Evolutionary conservation across 2,113 vertebrate genomes (phyloP).

Genomic region (Guaruba guarouba): DNA sequence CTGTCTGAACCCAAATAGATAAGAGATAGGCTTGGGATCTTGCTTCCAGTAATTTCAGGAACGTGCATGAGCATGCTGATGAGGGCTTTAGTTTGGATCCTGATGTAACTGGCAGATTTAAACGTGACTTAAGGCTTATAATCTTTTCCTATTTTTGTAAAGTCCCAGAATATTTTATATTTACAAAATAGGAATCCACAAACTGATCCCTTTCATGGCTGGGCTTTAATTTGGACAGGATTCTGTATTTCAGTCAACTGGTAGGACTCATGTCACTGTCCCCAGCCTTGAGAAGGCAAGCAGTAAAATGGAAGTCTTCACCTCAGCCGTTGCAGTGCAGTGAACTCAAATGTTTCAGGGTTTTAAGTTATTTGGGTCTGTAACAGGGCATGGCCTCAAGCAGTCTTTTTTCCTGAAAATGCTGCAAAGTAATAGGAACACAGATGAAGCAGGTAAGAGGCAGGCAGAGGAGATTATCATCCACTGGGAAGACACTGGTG

Average conservation of each 20-base stretch:
- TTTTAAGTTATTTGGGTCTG: neutral
- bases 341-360: neutral
- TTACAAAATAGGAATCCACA: neutral
- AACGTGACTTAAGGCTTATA: neutral
- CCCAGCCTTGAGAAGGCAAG: neutral
- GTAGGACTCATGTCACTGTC: neutral
- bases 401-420: slow-evolving; percentile 30
- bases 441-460: neutral
- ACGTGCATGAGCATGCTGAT: neutral
- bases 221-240: neutral
- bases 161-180: neutral
- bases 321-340: neutral
- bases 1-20: neutral
- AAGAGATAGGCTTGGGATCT: neutral
- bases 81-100: neutral
- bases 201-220: neutral
- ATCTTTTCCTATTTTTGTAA: neutral
- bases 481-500: slow-evolving; percentile 15
- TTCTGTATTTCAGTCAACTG: neutral
- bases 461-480: neutral
- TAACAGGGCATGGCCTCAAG: slow-evolving; percentile 6
- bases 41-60: neutral
- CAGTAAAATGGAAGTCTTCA: neutral
- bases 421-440: slow-evolving; percentile 1
- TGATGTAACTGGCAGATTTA: neutral